Base-by-base conservation (phyloP, 1,140 invertebrate genomes). In the Harpegnathos saltator region DNA sequence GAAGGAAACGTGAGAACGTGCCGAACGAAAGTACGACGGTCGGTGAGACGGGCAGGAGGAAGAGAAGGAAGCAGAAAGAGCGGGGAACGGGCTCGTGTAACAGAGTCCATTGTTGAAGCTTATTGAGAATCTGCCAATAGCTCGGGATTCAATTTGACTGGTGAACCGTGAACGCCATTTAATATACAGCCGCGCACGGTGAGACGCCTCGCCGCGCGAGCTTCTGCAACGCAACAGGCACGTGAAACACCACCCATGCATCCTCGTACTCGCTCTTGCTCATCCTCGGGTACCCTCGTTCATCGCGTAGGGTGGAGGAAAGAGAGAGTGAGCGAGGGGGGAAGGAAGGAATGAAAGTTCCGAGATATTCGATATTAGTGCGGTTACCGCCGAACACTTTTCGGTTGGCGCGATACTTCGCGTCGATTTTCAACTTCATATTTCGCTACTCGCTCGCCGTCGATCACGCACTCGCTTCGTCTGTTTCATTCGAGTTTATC, bases 51-150 rank as follows among this genome's bases (percentile, higher is more conserved):
- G 56, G 56, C 15, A 54, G 14, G 24, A 24, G 54, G 54, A 69
- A 52, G 54, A 50, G 19, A 50, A 33, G 58, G 58, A 72, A 52
- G 68, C 58, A 50, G 85, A 72, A 75, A 82, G 72, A 82, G 68
- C 59, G 58, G 44, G 80, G 83, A 52, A 44, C 61, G 73, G 69
- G 59, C 82, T 82, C 65, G 74, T 80, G 84, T 85, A 89, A 87
- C 85, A 89, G 73, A 86, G 68, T 85, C 88, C 81, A 90, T 90
- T 90, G 89, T 90, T 84, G 81, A 56, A 59, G 83, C 89, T 91
- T 89, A 85, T 91, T 89, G 89, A 90, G 88, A 90, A 89, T 86
- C 83, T 90, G 89, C 77, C 89, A 90, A 88, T 90, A 90, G 73
- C 75, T 81, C 68, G 78, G 61, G 77, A 90, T 91, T 90, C 88